Base-by-base conservation (phyloP, 2,797 vertebrate species). In the Ambastaia sidthimunki region DNA sequence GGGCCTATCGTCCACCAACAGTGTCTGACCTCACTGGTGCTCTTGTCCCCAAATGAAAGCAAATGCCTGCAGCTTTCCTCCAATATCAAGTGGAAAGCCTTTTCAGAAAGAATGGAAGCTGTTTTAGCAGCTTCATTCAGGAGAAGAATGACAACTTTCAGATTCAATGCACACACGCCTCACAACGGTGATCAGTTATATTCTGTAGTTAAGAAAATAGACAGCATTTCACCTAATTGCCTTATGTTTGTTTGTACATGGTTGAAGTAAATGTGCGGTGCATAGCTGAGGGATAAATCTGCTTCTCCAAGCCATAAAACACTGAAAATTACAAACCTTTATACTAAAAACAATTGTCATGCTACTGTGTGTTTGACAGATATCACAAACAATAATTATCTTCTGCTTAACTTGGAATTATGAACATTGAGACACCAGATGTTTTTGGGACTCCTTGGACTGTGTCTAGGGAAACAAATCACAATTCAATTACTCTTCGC, bases 381-480 rank as follows among this genome's bases (percentile, higher is more conserved):
- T 4, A 44, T 0, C 2, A 44, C 41, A 60, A n/a, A 78, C 6
- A 47, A 57, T 69, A 59, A 77, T 76, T 55, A 47, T 69, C 12
- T 15, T 31, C 18, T 69, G 23, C 75, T 44, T 57, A 77, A 69
- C 23, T 69, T 77, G 16, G 23, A 69, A 69, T 44, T 44, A 44
- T 44, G 41, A 10, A 10, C 21, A 16, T 13, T 60, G 54, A 69
- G 23, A 34, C 54, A 48, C 44, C 63, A 69, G 23, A 57, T 77
- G 74, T 57, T 77, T 76, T 52, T 4, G 15, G 19, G 23, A 48
- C 62, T 54, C 31, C 34, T 25, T 76, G 74, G 52, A 23, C 23
- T 76, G 34, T 76, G 65, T 68, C 52, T 52, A 69, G 52, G 52
- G 65, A 68, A 15, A 70, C 11, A 10, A 70, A 47, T 78, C 41